These are phyloP conservation scores for Miltochrista miniata DNA, from an alignment of 2,888 invertebrate species.

Conservation along the genomic window DNA sequence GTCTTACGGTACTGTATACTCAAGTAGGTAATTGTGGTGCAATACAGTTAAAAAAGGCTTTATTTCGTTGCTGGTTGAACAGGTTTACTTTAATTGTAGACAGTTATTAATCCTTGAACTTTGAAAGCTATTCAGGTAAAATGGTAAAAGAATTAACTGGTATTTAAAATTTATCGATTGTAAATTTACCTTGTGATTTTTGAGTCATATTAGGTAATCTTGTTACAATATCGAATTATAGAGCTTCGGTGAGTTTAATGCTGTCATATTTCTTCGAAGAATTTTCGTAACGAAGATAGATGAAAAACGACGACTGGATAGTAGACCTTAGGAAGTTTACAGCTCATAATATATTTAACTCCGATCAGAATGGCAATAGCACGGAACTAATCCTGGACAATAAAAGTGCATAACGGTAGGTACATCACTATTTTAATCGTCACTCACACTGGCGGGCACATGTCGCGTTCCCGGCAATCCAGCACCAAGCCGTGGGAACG, in stretches of 20 bases:
- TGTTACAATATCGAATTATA: too few species aligned
- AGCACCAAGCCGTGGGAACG: slow-evolving; percentile 32
- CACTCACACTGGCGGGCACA: slow-evolving; percentile 7
- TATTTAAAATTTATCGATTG: background rate
- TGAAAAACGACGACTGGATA: too few species aligned
- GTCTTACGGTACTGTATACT: slow-evolving; percentile 6
- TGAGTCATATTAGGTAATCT: too few species aligned
- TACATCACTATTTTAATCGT: slow-evolving; percentile 3
- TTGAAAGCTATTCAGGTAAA: background rate
- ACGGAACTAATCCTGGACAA: too few species aligned
- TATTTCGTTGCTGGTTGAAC: background rate
- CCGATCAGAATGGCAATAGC: too few species aligned
- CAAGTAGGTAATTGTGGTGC: background rate
- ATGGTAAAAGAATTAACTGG: too few species aligned
- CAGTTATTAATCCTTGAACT: background rate
- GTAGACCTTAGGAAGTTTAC: too few species aligned
- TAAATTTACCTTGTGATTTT: background rate
- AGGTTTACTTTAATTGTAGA: background rate
- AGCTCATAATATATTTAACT: too few species aligned
- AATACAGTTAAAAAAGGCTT: slow-evolving; percentile 2
- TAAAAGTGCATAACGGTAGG: slow-evolving; percentile 1
- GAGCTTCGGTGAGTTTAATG: too few species aligned
- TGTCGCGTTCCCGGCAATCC: slow-evolving; percentile 4
- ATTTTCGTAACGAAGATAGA: too few species aligned
- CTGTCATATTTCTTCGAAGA: too few species aligned